A percentile compares a stretch with the other conserved stretches of the same genome.
These are phyloP conservation scores for Ypsolopha scabrella DNA, from an alignment of 2,888 invertebrate genomes.

Conservation along the genomic window DNA sequence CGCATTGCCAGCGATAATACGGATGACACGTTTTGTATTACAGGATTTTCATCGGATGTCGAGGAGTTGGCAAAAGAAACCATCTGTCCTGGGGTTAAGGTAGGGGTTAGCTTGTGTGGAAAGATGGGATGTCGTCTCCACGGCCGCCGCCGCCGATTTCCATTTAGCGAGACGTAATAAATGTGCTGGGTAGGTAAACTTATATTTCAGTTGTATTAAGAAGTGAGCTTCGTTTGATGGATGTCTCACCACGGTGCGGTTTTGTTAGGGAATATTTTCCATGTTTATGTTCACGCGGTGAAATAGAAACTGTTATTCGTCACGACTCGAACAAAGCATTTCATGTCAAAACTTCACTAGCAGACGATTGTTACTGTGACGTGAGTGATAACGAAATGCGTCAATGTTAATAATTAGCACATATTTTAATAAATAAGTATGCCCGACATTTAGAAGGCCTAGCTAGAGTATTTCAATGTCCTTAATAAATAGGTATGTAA, in stretches of 20 bases:
- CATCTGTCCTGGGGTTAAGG: slow-evolving; percentile 28
- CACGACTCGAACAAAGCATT: too few relatives aligned
- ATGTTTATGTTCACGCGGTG: too few relatives aligned
- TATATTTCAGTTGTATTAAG: slow-evolving; percentile 52
- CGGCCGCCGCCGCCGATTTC: slow-evolving; percentile 26
- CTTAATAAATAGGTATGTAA: too few relatives aligned
- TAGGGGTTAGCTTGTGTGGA: slow-evolving; percentile 20
- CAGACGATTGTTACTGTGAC: too few relatives aligned
- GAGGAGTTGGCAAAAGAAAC: slow-evolving; percentile 27
- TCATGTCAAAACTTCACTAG: too few relatives aligned
- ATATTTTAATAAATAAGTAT: too few relatives aligned
- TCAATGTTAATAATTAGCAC: too few relatives aligned
- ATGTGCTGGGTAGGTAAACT: slow-evolving; percentile 25
- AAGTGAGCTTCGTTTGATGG: slow-evolving; percentile 49
- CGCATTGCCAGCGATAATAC: slow-evolving; percentile 37
- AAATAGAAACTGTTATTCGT: too few relatives aligned
- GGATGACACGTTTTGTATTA: slow-evolving; percentile 43
- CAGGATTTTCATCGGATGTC: slow-evolving; percentile 25
- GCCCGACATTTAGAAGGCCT: too few relatives aligned
- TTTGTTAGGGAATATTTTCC: slow-evolving; percentile 12
- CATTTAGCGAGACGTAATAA: slow-evolving; percentile 42
- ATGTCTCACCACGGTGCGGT: slow-evolving; percentile 44
- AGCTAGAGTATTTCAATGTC: too few relatives aligned
- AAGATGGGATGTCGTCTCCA: slow-evolving; percentile 5
- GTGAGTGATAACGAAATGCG: too few relatives aligned